Evolutionary conservation across 2,888 invertebrate species (phyloP).

Genomic region (Erannis defoliaria): DNA sequence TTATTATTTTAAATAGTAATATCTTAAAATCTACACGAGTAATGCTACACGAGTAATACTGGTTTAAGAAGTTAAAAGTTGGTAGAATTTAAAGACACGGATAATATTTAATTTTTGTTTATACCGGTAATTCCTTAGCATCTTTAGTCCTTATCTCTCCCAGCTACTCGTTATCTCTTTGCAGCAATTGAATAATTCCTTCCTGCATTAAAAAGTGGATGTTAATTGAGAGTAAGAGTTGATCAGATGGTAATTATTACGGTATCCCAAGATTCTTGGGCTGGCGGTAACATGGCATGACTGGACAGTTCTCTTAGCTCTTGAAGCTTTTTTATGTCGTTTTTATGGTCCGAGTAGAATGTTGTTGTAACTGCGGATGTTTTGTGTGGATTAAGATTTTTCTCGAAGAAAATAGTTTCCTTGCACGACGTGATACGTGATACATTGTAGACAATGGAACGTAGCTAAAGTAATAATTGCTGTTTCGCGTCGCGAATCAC

Average conservation of each 20-base stretch:
- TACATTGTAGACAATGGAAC: not conserved
- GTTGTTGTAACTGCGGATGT: slow-evolving; percentile 22
- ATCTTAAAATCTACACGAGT: no score
- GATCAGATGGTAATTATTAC: slow-evolving; percentile 56
- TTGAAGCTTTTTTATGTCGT: slow-evolving; percentile 5
- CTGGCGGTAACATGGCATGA: slow-evolving; percentile 41
- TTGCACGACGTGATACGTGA: not conserved
- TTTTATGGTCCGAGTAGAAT: slow-evolving; percentile 3
- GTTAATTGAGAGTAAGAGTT: slow-evolving; percentile 74
- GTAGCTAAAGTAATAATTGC: no score
- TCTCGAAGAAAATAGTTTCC: slow-evolving; percentile 25
- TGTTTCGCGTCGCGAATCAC: no score
- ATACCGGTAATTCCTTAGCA: slow-evolving; percentile 3
- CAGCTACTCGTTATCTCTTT: slow-evolving; percentile 12
- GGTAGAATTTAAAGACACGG: not conserved
- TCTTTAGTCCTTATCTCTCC: not conserved
- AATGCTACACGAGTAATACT: no score
- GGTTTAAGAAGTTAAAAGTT: no score
- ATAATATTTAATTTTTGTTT: not conserved
- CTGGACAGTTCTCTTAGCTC: not conserved
- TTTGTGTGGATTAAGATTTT: slow-evolving; percentile 22
- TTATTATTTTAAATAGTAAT: no score
- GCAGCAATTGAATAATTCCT: slow-evolving; percentile 65
- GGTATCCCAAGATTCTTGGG: slow-evolving; percentile 46
- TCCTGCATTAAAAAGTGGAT: slow-evolving; percentile 66